Percentiles rank a stretch among this genome's conserved stretches.
These are phyloP conservation scores for Plecturocebus donacophilus DNA, from an alignment of 2,113 vertebrate species.

Conservation along the genomic window DNA sequence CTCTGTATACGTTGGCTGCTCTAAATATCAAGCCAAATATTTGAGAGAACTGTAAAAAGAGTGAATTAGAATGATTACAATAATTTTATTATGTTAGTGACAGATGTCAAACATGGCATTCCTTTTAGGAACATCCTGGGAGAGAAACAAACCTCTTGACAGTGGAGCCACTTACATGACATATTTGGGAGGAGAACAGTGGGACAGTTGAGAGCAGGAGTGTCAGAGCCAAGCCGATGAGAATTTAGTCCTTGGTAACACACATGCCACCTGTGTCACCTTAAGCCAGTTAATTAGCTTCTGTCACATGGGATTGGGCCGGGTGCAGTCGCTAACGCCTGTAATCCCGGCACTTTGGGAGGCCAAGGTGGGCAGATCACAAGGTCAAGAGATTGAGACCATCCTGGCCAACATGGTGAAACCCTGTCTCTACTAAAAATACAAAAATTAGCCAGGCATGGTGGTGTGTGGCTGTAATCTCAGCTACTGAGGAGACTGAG, in stretches of 20 bases:
- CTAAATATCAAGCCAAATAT: background rate
- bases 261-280: background rate
- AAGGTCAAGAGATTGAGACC: too few relatives aligned
- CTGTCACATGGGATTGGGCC: background rate
- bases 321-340: too few relatives aligned
- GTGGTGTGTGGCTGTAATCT: too few relatives aligned
- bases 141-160: background rate
- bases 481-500: too few relatives aligned
- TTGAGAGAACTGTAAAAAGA: background rate
- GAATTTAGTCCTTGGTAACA: background rate
- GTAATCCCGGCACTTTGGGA: too few relatives aligned
- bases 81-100: background rate
- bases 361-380: too few relatives aligned
- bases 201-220: background rate
- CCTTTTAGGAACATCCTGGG: background rate
- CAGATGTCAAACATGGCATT: background rate
- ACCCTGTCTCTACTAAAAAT: too few relatives aligned
- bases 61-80: background rate
- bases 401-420: too few relatives aligned
- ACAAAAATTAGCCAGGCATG: too few relatives aligned
- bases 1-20: background rate
- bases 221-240: background rate
- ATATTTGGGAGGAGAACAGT: background rate
- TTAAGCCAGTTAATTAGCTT: background rate
- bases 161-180: background rate